Percentiles rank a stretch among this genome's conserved stretches.
phyloP scores from a whole-genome alignment of 2,888 invertebrate genomes.

The Tipula confusa region DNA sequence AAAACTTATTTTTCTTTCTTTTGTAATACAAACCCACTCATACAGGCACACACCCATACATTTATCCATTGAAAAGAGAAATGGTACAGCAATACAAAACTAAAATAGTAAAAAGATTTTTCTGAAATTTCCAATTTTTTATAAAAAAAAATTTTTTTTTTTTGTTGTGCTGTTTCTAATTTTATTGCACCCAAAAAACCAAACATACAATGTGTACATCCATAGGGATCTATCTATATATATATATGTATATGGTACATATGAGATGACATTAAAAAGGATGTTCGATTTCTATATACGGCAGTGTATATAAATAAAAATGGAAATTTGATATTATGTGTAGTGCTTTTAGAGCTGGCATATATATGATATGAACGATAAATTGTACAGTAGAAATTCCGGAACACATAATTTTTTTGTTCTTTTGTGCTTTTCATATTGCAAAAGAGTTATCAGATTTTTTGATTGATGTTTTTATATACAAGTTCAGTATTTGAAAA shows the following conservation, averaged over 20 bases:
- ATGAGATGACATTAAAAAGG: neutral
- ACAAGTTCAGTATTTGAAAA: neutral
- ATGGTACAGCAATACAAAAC: neutral
- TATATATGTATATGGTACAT: neutral
- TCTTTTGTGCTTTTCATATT: too few relatives aligned
- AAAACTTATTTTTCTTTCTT: neutral
- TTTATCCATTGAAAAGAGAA: too few relatives aligned
- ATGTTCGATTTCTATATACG: neutral
- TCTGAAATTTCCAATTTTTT: neutral
- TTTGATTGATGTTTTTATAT: neutral
- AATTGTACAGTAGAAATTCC: neutral
- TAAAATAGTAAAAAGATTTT: neutral
- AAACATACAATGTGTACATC: neutral
- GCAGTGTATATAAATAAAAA: neutral
- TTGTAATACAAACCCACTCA: neutral
- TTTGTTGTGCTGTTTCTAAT: slow-evolving; percentile 1
- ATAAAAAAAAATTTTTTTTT: neutral
- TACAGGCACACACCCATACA: neutral
- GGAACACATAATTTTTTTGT: too few relatives aligned
- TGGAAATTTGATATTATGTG: neutral
- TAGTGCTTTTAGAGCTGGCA: neutral
- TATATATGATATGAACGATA: neutral
- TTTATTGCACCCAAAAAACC: neutral
- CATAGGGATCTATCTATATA: neutral
- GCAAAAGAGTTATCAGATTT: neutral